Evolutionary conservation across 2,888 invertebrate species (phyloP), one percentile per base, ranked within the genome.

Genomic region (Pycnomerus fuliginosus): DNA sequence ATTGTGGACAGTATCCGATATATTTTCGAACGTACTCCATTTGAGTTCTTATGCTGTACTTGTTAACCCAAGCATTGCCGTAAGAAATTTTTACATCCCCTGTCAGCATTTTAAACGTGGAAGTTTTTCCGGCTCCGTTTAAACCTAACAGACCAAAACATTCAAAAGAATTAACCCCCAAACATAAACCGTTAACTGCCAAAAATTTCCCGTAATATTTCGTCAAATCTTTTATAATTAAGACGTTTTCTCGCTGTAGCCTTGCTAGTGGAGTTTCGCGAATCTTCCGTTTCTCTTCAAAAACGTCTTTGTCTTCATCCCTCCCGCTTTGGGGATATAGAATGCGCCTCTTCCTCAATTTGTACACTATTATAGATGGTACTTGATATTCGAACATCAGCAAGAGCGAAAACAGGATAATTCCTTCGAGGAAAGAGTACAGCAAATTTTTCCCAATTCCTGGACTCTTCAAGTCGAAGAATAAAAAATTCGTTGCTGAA

Each of bases 51-150:
- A 73, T 57, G 41, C 68, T 69, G n/a, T 59, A 52, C 1, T 69
- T 68, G 15, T 62, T 56, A 7, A 90, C 78, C 70, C 76, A 86
- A 0, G 84, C 87, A 34, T 84, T 79, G 0, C 90, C 90, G 35
- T 76, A 76, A 0, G 84, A 80, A 7, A 88, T 79, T 2, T 72
- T 69, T 60, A 84, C 85, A 64, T 90, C 91, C 0, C 93, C 92
- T 32, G 92, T 92, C 59, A 93, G 74, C 87, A 92, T 90, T 72
- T 88, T 88, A 68, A 95, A 95, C 0, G 93, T 92, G 1, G 85
- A 84, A 0, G 90, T 90, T 70, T 91, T 92, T 0, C 91, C 91
- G 2, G 91, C 90, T 5, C 92, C 91, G 67, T 92, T 91, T 0
- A 90, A 84, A 1, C 91, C 90, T 33, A 91, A 72, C 25, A 91